Percentiles rank a stretch among this genome's conserved stretches.
Conservation (phyloP, 2,888 invertebrate genomes). For the Campoletis raptor region DNA sequence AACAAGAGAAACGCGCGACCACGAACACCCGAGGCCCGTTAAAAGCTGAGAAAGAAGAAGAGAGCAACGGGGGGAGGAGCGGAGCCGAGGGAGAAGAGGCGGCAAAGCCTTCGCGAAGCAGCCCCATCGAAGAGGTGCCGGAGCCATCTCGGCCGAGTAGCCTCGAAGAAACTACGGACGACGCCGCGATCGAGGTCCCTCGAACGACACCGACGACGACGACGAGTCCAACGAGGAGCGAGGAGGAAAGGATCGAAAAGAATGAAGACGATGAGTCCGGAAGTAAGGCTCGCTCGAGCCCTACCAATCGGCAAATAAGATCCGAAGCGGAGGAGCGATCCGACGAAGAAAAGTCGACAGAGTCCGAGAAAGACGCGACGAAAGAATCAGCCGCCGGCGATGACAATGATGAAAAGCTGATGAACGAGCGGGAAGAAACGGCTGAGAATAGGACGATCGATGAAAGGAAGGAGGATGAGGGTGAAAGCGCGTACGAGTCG, state of each 20-base stretch:
- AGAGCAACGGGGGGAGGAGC: background rate
- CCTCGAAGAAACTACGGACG: background rate
- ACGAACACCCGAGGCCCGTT: background rate
- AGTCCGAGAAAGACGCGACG: too few relatives aligned
- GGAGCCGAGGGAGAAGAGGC: background rate
- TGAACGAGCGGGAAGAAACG: background rate
- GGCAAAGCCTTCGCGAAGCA: background rate
- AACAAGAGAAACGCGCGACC: background rate
- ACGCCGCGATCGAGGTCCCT: background rate
- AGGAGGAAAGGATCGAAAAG: conserved; percentile 63
- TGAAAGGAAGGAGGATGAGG: background rate
- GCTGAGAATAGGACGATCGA: background rate
- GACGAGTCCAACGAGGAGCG: conserved; percentile 20
- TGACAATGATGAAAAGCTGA: background rate
- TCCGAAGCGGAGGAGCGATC: background rate
- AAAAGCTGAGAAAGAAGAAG: background rate
- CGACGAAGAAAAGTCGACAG: background rate
- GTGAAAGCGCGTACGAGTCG: background rate
- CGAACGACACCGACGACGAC: background rate
- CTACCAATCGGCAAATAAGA: background rate
- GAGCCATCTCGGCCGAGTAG: background rate
- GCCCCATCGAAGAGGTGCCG: background rate
- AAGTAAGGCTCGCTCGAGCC: background rate
- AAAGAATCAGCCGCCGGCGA: background rate
- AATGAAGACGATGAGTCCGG: conserved; percentile 40